Base-by-base conservation (phyloP, 2,888 invertebrate genomes). In the Heteromurus nitidus region DNA sequence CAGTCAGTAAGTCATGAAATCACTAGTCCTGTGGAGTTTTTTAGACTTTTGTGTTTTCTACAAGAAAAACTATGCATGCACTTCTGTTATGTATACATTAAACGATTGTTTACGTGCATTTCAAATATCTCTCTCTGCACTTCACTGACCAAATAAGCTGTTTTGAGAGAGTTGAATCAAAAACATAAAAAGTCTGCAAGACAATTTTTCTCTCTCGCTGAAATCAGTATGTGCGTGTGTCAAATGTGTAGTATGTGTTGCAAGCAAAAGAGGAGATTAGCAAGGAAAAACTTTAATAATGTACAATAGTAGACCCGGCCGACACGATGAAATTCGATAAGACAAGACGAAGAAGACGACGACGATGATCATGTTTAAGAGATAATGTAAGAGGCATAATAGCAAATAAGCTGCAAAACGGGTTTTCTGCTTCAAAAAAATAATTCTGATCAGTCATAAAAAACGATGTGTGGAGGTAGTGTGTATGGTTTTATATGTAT, bases 331-430 rank as follows among this genome's bases (percentile, higher is more conserved):
- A 80, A 73, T 72, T 80, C 73, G 68, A 80, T 73, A 65, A 72
- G 79, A 70, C 79, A 65, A 74, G 26, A 69, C 60, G 68, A 69
- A 22, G 62, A 79, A 24, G 64, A 47, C 20, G 79, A 68, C 44
- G 58, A 55, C 22, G 70, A 73, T 80, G 50, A 58, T 73, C 72
- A 67, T 80, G 80, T 73, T 73, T 67, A 80, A 47, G 18, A 76
- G 47, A 24, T 77, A 69, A 55, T 31, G 50, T 62, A 77, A 55
- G 79, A 79, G 42, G 42, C 44, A 62, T 50, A 65, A 70, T 16
- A 72, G 70, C 55, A 79, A 60, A 80, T 80, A 80, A 80, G 80
- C 80, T 80, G 80, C 80, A 80, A 80, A 80, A 80, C 80, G 80
- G 80, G 80, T 80, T 80, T 80, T 80, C 80, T 47, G 31, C 36